Percentiles rank a stretch among this genome's conserved stretches.
Conservation (phyloP, 2,797 vertebrate genomes). For the Mormyrops attenuatus region DNA sequence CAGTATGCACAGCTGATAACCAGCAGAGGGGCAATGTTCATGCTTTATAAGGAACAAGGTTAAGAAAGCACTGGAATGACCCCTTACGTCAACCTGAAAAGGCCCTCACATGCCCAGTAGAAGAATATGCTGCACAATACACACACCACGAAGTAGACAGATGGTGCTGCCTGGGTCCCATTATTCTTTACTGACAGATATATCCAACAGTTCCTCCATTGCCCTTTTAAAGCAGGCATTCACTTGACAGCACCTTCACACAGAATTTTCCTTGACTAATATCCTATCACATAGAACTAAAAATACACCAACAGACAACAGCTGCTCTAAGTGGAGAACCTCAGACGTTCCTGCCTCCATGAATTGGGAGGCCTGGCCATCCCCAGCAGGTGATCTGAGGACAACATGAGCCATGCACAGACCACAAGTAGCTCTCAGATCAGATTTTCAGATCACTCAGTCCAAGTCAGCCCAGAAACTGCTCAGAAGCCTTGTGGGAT, state of each 20-base stretch:
- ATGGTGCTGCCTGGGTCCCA: not conserved
- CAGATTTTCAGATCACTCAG: not conserved
- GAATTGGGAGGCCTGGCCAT: not conserved
- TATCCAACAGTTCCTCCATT: not conserved
- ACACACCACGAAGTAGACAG: not conserved
- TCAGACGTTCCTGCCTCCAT: not conserved
- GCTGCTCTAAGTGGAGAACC: not conserved
- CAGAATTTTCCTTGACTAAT: not conserved
- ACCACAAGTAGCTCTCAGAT: not conserved
- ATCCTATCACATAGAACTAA: not conserved
- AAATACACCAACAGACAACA: not conserved
- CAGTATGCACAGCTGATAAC: not conserved
- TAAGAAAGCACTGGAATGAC: not conserved
- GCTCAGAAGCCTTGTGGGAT: not conserved
- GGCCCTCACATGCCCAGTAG: not conserved
- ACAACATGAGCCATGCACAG: not conserved
- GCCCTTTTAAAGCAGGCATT: not conserved
- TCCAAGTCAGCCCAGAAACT: not conserved
- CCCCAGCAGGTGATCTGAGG: not conserved
- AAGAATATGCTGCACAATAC: not conserved
- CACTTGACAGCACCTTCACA: not conserved
- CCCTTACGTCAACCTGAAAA: not conserved
- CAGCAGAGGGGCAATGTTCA: not conserved
- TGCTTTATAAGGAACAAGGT: not conserved
- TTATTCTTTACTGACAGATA: not conserved